phyloP scores from a whole-genome alignment of 2,797 vertebrate species.

The Taeniopygia guttata region DNA sequence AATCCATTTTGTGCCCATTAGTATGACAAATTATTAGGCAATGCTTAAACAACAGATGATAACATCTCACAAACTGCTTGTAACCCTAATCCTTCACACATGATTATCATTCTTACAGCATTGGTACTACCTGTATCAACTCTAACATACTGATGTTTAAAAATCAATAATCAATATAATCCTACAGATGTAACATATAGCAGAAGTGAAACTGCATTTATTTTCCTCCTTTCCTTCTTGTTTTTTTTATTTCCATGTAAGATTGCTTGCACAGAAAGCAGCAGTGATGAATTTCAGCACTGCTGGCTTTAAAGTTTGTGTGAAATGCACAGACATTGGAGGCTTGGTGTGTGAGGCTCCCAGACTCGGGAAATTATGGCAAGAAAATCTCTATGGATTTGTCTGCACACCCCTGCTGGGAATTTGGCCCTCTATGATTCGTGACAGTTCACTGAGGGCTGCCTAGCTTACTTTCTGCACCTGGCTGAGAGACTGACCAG shows the following conservation, averaged over 20 bases:
- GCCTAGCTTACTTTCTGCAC: conserved; percentile 52
- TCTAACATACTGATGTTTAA: not conserved
- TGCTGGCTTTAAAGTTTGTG: not conserved
- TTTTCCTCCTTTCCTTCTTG: not conserved
- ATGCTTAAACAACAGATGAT: not conserved
- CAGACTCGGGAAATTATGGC: not conserved
- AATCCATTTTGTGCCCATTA: not conserved
- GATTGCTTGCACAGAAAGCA: not conserved
- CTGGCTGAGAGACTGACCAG: conserved; percentile 64
- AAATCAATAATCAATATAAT: not conserved
- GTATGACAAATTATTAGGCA: not conserved
- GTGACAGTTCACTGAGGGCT: not conserved
- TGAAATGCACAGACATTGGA: not conserved
- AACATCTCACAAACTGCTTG: not conserved
- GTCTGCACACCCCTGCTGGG: not conserved
- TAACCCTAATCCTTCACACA: not conserved
- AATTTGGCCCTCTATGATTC: not conserved
- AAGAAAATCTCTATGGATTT: conserved; percentile 18
- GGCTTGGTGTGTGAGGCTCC: accelerated
- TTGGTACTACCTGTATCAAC: not conserved
- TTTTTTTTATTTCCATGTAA: not conserved
- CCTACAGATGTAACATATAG: not conserved
- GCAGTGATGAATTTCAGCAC: not conserved
- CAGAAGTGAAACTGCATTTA: not conserved
- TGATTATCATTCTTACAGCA: not conserved